Percentiles rank a stretch among this genome's conserved stretches.
Conservation (phyloP, 2,797 vertebrate genomes). For the Chelmon rostratus region DNA sequence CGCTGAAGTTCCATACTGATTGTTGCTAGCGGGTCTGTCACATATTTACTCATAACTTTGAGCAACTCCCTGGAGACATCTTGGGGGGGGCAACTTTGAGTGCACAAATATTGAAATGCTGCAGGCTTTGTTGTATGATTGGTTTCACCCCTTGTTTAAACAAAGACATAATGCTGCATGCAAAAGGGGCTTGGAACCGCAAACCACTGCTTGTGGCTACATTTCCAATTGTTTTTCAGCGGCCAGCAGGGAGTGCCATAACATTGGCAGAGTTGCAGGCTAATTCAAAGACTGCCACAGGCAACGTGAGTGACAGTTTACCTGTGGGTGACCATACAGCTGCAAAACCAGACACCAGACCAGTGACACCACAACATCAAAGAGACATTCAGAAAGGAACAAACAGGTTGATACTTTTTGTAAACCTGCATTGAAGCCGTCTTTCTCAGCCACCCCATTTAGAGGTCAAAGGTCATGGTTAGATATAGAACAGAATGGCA, state of each 20-base stretch:
- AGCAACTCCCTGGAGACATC: no score
- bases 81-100: no score
- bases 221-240: not conserved
- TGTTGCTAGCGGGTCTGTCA: no score
- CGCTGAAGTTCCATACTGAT: no score
- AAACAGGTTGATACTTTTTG: not conserved
- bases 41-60: no score
- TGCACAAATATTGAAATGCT: no score
- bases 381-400: not conserved
- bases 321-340: not conserved
- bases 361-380: not conserved
- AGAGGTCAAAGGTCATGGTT: slow-evolving; percentile 30
- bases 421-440: not conserved
- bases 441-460: not conserved
- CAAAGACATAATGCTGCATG: no score
- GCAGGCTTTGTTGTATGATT: no score
- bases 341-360: not conserved
- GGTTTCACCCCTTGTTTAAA: no score
- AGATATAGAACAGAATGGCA: not conserved
- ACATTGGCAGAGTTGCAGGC: not conserved
- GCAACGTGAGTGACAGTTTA: not conserved
- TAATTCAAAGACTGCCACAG: not conserved
- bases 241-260: slow-evolving; percentile 13
- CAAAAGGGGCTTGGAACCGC: no score
- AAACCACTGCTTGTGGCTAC: no score